Evolutionary conservation across 1,140 invertebrate genomes (phyloP).

Genomic region (Condylostylus longicornis): DNA sequence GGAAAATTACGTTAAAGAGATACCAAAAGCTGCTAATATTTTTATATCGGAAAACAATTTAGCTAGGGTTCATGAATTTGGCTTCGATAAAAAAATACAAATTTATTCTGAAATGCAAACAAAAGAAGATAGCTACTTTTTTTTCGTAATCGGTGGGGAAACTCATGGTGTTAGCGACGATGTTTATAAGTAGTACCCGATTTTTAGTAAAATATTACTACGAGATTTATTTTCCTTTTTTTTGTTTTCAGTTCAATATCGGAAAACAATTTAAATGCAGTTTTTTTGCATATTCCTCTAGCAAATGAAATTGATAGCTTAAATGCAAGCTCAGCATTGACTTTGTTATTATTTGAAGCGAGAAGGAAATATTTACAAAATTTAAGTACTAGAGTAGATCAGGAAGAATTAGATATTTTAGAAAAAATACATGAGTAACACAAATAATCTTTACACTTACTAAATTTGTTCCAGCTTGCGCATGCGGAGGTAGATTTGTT

Average conservation of each 20-base stretch:
- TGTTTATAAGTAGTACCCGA: slow-evolving; percentile 32
- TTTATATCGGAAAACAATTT: slow-evolving; percentile 58
- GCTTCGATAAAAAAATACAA: slow-evolving; percentile 8
- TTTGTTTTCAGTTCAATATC: slow-evolving; percentile 17
- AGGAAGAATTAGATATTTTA: slow-evolving; percentile 8
- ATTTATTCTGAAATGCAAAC: slow-evolving; percentile 14
- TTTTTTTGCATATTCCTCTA: slow-evolving; percentile 62
- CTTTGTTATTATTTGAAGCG: slow-evolving; percentile 67
- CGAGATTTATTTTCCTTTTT: not conserved
- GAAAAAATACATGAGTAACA: too few relatives aligned
- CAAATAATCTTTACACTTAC: too few relatives aligned
- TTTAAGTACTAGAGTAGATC: not conserved
- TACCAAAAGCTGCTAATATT: slow-evolving; percentile 34
- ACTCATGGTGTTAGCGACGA: slow-evolving; percentile 64
- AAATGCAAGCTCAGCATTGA: slow-evolving; percentile 65
- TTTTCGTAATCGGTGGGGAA: slow-evolving; percentile 82
- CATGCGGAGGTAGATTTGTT: slow-evolving; percentile 66
- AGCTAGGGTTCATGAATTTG: slow-evolving; percentile 10
- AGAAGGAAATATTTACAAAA: slow-evolving; percentile 3
- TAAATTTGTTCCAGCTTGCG: slow-evolving; percentile 41
- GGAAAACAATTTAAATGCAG: slow-evolving; percentile 37
- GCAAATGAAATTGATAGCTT: slow-evolving; percentile 66
- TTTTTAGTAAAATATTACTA: not conserved
- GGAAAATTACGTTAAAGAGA: slow-evolving; percentile 40
- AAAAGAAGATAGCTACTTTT: slow-evolving; percentile 34